Conservation (phyloP, 1,140 invertebrate species). For the Zaprionus taronus region DNA sequence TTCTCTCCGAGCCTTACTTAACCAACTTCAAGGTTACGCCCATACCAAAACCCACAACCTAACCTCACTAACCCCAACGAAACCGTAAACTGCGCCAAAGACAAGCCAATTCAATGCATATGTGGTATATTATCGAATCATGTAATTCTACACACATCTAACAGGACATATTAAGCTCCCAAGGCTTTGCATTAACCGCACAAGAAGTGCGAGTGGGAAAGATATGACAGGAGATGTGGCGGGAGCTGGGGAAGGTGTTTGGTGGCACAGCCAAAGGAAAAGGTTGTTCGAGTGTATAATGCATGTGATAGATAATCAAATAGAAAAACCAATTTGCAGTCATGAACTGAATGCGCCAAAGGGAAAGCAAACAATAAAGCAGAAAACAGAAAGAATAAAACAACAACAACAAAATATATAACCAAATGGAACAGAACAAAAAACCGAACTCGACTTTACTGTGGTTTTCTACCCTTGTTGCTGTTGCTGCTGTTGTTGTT, state of each 20-base stretch:
- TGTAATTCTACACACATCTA: not conserved
- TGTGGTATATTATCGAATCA: slow-evolving; percentile 6
- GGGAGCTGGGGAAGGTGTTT: not conserved
- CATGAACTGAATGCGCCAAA: slow-evolving; percentile 8
- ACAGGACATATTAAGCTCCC: slow-evolving; percentile 3
- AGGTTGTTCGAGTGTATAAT: slow-evolving; percentile 5
- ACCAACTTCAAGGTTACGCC: not conserved
- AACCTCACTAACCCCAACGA: not conserved
- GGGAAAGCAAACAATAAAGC: slow-evolving; percentile 6
- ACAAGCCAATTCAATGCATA: not conserved
- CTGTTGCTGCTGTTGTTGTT: not conserved
- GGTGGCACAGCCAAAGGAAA: not conserved
- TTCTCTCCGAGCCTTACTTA: not conserved
- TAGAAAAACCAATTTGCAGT: slow-evolving; percentile 11
- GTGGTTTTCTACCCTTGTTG: slow-evolving; percentile 1
- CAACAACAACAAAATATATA: not conserved
- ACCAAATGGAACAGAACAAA: slow-evolving; percentile 5
- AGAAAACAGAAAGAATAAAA: not conserved
- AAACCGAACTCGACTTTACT: slow-evolving; percentile 6
- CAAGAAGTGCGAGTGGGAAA: not conserved
- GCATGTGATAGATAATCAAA: slow-evolving; percentile 25
- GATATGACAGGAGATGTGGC: not conserved
- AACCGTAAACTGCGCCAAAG: not conserved
- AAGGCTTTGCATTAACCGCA: slow-evolving; percentile 2
- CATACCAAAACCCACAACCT: not conserved